phyloP scores from a whole-genome alignment of 2,888 invertebrate genomes.

The Sepiola atlantica region DNA sequence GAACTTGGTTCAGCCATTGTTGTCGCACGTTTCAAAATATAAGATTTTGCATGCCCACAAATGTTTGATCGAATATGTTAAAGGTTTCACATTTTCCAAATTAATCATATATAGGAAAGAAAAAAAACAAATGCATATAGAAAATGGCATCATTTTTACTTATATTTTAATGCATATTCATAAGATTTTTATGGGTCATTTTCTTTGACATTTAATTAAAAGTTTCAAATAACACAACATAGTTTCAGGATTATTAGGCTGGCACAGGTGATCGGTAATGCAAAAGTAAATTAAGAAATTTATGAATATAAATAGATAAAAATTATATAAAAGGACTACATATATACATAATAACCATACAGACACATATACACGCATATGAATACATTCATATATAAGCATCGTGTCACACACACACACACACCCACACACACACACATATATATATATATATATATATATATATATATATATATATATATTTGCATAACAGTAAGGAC shows the following conservation, averaged over 20 bases:
- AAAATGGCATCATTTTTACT: background rate
- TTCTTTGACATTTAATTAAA: slow-evolving; percentile 19
- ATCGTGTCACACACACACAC: background rate
- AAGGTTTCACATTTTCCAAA: background rate
- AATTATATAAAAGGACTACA: background rate
- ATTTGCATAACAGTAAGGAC: too few species aligned
- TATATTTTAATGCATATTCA: too few species aligned
- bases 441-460: background rate
- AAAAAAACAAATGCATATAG: background rate
- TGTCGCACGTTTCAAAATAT: too few species aligned
- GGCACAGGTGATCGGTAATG: background rate
- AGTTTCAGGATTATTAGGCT: background rate
- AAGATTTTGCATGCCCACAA: too few species aligned
- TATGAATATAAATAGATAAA: background rate
- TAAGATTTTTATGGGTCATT: background rate
- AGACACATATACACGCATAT: background rate
- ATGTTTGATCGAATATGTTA: background rate
- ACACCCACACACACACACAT: background rate
- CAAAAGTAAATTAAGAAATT: background rate
- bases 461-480: background rate
- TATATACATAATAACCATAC: background rate
- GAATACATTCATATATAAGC: background rate
- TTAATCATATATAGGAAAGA: background rate
- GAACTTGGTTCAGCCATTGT: too few species aligned
- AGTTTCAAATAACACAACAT: background rate